phyloP scores from a whole-genome alignment of 2,888 invertebrate genomes.

The Cryptus armator region DNA sequence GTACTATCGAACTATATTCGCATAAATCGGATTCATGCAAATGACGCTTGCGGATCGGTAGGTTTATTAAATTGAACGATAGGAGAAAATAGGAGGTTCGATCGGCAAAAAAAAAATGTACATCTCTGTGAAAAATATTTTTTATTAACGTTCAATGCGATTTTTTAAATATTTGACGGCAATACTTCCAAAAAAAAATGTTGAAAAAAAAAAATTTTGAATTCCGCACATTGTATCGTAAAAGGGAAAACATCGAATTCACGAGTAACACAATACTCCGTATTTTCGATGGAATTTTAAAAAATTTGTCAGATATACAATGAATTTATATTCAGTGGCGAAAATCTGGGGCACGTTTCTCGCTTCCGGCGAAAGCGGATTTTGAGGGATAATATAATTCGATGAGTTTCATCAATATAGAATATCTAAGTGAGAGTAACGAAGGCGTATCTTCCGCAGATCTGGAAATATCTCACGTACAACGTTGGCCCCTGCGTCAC shows the following conservation, averaged over 20 bases:
- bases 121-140: too few relatives aligned
- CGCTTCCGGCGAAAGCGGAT: background rate
- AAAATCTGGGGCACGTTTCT: background rate
- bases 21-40: conserved; percentile 61
- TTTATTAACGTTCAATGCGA: too few relatives aligned
- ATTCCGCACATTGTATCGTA: too few relatives aligned
- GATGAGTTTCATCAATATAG: conserved; percentile 1
- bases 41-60: conserved; percentile 29
- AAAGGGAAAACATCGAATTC: too few relatives aligned
- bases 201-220: too few relatives aligned
- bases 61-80: conserved; percentile 34
- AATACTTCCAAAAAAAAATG: too few relatives aligned
- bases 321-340: background rate
- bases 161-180: too few relatives aligned
- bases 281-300: background rate
- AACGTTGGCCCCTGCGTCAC: conserved; percentile 41
- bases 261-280: background rate
- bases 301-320: background rate
- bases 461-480: conserved; percentile 64
- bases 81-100: background rate
- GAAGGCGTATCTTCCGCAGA: conserved; percentile 57
- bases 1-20: conserved; percentile 48
- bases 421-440: conserved; percentile 56
- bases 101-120: background rate
- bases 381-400: conserved; percentile 19